Evolutionary conservation across 1,140 invertebrate genomes (phyloP).

Genomic region (Belonocnema kinseyi): DNA sequence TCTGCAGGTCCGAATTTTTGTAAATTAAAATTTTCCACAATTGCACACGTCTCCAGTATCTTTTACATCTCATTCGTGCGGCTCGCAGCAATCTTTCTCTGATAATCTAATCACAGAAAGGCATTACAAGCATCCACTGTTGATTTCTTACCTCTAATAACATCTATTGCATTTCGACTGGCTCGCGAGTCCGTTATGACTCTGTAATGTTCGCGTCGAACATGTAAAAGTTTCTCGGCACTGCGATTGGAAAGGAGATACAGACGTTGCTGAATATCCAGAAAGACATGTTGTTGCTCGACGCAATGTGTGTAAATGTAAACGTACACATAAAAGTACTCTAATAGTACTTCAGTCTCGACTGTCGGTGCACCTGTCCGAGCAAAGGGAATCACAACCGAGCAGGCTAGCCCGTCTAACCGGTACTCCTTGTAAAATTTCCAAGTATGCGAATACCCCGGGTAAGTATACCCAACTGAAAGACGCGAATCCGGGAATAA

Average conservation of each 20-base stretch:
- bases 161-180: conserved; percentile 19
- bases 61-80: not conserved
- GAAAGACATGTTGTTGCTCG: conserved; percentile 21
- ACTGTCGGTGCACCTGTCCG: conserved; percentile 21
- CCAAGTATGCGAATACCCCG: conserved; percentile 60
- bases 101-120: conserved; percentile 18
- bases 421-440: conserved; percentile 66
- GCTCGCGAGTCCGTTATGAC: conserved; percentile 22
- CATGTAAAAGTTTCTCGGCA: conserved; percentile 1
- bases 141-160: conserved; percentile 10
- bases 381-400: conserved; percentile 55
- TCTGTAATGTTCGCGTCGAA: conserved; percentile 10
- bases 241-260: conserved; percentile 22
- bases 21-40: no score
- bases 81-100: not conserved
- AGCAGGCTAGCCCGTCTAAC: conserved; percentile 58
- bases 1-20: no score
- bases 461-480: conserved; percentile 29
- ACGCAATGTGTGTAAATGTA: conserved; percentile 24
- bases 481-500: not conserved
- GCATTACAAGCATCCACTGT: conserved; percentile 19
- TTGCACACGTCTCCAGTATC: not conserved
- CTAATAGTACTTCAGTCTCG: not conserved
- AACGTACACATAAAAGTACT: conserved; percentile 10
- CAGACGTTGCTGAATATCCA: conserved; percentile 5